Evolutionary conservation across 2,113 vertebrate genomes (phyloP).

Genomic region (Chelonoidis abingdonii): DNA sequence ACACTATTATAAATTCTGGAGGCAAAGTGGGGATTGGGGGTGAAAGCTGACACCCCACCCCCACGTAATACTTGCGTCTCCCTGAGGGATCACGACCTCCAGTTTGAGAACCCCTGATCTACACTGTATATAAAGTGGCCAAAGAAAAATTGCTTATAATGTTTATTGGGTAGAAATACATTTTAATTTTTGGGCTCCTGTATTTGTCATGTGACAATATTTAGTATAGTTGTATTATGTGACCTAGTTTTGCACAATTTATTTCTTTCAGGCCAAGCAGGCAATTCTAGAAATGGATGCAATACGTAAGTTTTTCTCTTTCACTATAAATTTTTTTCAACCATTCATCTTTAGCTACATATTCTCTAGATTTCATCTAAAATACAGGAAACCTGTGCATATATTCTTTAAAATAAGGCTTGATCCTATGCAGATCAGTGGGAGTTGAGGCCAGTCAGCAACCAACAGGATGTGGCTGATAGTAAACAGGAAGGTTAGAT

Average conservation of each 20-base stretch:
- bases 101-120: background rate
- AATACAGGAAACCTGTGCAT: background rate
- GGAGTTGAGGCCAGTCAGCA: background rate
- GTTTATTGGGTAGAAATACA: background rate
- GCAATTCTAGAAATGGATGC: slow-evolving; percentile 99
- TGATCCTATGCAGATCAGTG: background rate
- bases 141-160: background rate
- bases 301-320: slow-evolving; percentile 87
- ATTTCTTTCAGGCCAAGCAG: slow-evolving; percentile 92
- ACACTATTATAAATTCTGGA: too few species aligned
- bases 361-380: background rate
- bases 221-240: background rate
- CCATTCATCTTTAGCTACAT: background rate
- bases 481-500: background rate
- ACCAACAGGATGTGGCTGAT: background rate
- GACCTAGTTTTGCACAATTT: background rate
- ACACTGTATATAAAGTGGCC: background rate
- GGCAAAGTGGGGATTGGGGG: too few species aligned
- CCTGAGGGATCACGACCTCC: too few species aligned
- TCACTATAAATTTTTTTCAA: background rate
- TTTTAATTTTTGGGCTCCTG: rapidly evolving
- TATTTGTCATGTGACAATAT: background rate
- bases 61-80: too few species aligned
- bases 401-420: background rate
- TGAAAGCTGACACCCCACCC: background rate